Base-by-base conservation (phyloP, 2,797 vertebrate species). In the Buceros bicornis region DNA sequence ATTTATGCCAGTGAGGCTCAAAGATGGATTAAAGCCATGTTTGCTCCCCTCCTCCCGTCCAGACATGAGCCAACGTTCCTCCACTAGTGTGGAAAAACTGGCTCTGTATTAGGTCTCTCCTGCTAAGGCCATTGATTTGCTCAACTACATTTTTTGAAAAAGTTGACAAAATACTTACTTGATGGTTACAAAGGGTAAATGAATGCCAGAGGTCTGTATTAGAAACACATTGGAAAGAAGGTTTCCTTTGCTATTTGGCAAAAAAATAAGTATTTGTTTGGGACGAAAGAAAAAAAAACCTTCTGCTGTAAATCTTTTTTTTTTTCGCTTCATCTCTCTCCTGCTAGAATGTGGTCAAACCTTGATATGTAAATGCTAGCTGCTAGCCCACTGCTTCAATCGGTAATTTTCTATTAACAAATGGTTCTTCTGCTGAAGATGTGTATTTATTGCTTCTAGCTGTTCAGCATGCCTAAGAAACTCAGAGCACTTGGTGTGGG, bases 91-190 rank as follows among this genome's bases (percentile, higher is more conserved):
- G 93, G 95, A 96, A 96, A 96, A 94, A 61, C 81, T 96, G 89
- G 90, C 93, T 87, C 60, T 87, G 25, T 93, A 77, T 87, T 95
- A 77, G 64, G 64, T 87, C 87, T 96, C 83, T 95, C 87, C 92
- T 97, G 89, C 92, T 96, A 93, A 92, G 83, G 84, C 92, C 95
- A 94, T 92, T 96, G 93, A 95, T 96, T 96, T 95, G 95, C 90
- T 95, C 88, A 94, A 86, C 77, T 94, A 80, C 78, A 45, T 95
- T 94, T 95, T 86, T 42, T 5, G 79, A 76, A 87, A 93, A 87
- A 93, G 69, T 91, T 95, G 93, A 92, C 93, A 96, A 91, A 96
- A 95, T 80, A 92, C 73, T 95, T 90, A 67, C 65, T 97, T 87
- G 83, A 80, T 95, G 94, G 71, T 94, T 96, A 89, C 51, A 91